Base-by-base conservation (phyloP, 2,113 vertebrate genomes). In the Pogona vitticeps region DNA sequence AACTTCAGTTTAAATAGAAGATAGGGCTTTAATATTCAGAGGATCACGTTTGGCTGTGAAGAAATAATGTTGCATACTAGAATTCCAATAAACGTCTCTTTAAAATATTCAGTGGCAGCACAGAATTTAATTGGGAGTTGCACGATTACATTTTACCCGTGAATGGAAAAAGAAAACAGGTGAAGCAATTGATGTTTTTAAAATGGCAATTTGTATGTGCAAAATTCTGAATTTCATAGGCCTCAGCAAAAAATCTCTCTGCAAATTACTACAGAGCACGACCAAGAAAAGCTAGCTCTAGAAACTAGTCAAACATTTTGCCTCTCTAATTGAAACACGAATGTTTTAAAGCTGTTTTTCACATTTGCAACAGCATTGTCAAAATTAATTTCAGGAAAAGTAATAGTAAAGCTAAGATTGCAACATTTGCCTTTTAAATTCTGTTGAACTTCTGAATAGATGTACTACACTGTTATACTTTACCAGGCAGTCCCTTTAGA, bases 21-120 rank as follows among this genome's bases (percentile, higher is more conserved):
- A 80, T 88, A 83, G 73, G 79, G 61, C 59, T 93, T 92, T 92
- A 82, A 83, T 77, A 82, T 90, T 91, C 83, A 90, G 2, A 88
- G 77, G 56, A 78, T 90, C 63, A 77, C 63, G 88, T 84, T 83
- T 91, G 75, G 67, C 87, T 87, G 75, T n/a, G 81, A 14, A 5
- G 23, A 88, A 70, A 6, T 89, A 40, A 18, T 73, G 28, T 87
- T 82, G 26, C 15, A 85, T 85, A n/a, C 86, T 7, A 80, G 38
- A 76, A 85, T 80, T 86, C 52, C 10, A 80, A 82, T 86, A 92
- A 82, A 85, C 10, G 8, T 91, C 89, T 88, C 36, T 76, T 93
- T 86, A 33, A 83, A 90, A 61, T 85, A 85, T 52, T 86, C 92
- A 82, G 15, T 89, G 90, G 82, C 88, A 68, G 36, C 12, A 63